These are phyloP conservation scores for Harpagifer antarcticus DNA, from an alignment of 2,797 vertebrate genomes.

Conservation along the genomic window DNA sequence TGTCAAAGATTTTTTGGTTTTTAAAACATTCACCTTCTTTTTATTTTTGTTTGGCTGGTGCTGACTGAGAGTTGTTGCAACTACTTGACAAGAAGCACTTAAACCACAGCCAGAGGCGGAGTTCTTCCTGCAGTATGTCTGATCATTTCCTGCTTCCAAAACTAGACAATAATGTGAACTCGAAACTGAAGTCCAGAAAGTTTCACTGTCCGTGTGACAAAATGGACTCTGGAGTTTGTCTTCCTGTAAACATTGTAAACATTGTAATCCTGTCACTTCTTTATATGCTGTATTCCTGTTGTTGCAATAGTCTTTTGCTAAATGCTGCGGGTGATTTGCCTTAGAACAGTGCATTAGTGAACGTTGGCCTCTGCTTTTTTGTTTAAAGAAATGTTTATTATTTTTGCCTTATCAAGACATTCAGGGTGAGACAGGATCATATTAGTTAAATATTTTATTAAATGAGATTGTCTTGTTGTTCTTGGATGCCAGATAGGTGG, in stretches of 20 bases:
- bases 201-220: slow-evolving; percentile 21
- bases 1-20: slow-evolving; percentile 25
- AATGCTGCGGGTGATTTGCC: slow-evolving; percentile 64
- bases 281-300: slow-evolving; percentile 45
- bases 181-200: slow-evolving; percentile 32
- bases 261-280: slow-evolving; percentile 10
- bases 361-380: slow-evolving; percentile 21
- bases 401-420: slow-evolving; percentile 67
- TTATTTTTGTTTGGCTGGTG: slow-evolving; percentile 40
- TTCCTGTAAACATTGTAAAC: slow-evolving; percentile 49
- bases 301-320: slow-evolving; percentile 24
- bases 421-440: slow-evolving; percentile 12
- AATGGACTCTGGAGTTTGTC: slow-evolving; percentile 39
- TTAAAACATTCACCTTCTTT: slow-evolving; percentile 7
- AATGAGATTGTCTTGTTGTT: background rate
- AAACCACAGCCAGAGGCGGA: slow-evolving; percentile 27
- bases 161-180: slow-evolving; percentile 54
- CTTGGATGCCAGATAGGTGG: slow-evolving; percentile 8
- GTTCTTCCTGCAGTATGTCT: slow-evolving; percentile 31
- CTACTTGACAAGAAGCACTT: slow-evolving; percentile 32
- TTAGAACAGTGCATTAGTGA: slow-evolving; percentile 53
- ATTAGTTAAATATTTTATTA: slow-evolving; percentile 1
- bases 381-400: slow-evolving; percentile 33
- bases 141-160: slow-evolving; percentile 58
- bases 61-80: slow-evolving; percentile 52